Percentiles rank a stretch among this genome's conserved stretches.
Evolutionary conservation across 1,140 invertebrate species (phyloP).

Genomic region (Pseudomyrmex pallidus): DNA sequence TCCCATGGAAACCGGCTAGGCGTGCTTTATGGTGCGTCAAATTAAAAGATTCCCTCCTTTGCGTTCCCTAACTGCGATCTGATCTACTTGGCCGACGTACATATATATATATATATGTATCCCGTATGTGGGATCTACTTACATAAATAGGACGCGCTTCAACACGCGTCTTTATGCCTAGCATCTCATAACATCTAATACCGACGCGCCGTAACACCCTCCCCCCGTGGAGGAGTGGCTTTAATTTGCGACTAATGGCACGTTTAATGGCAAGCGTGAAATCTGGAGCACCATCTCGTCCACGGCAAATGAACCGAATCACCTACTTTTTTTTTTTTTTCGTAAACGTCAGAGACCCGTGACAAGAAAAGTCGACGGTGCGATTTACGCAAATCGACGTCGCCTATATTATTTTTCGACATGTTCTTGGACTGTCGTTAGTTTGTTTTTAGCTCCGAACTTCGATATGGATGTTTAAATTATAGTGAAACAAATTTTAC

Average conservation of each 20-base stretch:
- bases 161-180: constrained; percentile 41
- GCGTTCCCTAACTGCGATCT: constrained; percentile 80
- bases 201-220: neutral
- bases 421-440: too few species aligned
- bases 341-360: neutral
- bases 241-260: constrained; percentile 72
- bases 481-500: too few species aligned
- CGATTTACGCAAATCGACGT: neutral
- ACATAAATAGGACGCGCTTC: constrained; percentile 2
- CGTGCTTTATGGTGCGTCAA: constrained; percentile 86
- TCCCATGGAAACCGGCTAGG: constrained; percentile 80
- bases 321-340: constrained; percentile 19
- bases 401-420: neutral
- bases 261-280: constrained; percentile 61
- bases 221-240: constrained; percentile 29
- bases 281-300: constrained; percentile 13
- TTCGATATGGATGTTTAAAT: too few species aligned
- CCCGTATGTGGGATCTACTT: constrained; percentile 24
- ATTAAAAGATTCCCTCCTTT: constrained; percentile 85
- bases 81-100: constrained; percentile 70
- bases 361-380: neutral
- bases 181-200: constrained; percentile 30
- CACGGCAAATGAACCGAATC: constrained; percentile 1
- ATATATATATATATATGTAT: neutral
- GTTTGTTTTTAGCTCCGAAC: too few species aligned